These are phyloP conservation scores for Tetheella fluctuosa DNA, from an alignment of 2,888 invertebrate species.

Conservation along the genomic window DNA sequence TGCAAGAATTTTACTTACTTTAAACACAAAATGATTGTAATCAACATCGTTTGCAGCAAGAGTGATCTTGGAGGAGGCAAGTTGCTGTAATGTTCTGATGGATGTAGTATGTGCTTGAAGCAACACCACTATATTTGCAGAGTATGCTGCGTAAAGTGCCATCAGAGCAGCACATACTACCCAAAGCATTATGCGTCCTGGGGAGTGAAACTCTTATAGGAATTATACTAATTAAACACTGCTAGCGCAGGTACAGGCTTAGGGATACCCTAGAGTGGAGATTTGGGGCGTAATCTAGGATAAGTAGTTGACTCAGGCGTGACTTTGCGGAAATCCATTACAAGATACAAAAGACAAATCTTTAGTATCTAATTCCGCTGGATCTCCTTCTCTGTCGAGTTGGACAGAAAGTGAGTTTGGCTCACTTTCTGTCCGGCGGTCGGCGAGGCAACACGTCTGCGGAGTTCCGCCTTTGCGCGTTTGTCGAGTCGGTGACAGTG, in stretches of 20 bases:
- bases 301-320: too few species aligned
- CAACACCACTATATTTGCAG: constrained; percentile 87
- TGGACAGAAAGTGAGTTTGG: too few species aligned
- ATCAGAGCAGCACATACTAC: constrained; percentile 69
- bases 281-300: background rate
- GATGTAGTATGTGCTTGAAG: constrained; percentile 85
- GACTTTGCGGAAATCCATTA: too few species aligned
- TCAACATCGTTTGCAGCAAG: constrained; percentile 85
- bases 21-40: constrained; percentile 85
- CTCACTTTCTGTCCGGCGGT: too few species aligned
- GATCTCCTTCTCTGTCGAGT: too few species aligned
- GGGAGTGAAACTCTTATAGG: constrained; percentile 13
- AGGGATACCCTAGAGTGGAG: too few species aligned
- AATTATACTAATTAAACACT: background rate
- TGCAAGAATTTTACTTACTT: constrained; percentile 69
- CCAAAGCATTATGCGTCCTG: constrained; percentile 66
- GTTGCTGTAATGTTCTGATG: constrained; percentile 80
- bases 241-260: too few species aligned
- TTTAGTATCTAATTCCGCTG: too few species aligned
- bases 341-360: too few species aligned
- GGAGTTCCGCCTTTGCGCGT: too few species aligned
- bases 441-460: too few species aligned
- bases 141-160: constrained; percentile 86
- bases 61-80: constrained; percentile 83
- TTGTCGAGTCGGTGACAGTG: too few species aligned